Evolutionary conservation across 2,113 vertebrate genomes (phyloP).

Genomic region (Urocynchramus pylzowi): DNA sequence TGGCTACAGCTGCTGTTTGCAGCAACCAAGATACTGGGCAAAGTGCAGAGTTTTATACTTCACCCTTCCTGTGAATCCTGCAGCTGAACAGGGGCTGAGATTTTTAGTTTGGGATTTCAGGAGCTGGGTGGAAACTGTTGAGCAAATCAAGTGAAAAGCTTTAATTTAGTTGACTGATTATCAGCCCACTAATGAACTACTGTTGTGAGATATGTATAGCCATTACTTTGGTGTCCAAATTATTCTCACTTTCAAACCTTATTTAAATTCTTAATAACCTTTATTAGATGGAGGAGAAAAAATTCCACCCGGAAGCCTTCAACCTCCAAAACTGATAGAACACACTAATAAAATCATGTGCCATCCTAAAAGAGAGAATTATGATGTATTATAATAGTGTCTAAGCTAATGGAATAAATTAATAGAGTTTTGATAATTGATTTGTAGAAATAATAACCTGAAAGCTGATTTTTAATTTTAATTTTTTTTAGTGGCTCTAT

Average conservation of each 20-base stretch:
- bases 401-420: background rate
- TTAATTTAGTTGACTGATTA: conserved; percentile 2
- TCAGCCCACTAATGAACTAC: conserved; percentile 15
- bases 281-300: conserved; percentile 44
- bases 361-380: conserved; percentile 26
- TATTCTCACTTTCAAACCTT: conserved; percentile 58
- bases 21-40: background rate
- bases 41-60: background rate
- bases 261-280: conserved; percentile 64
- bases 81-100: background rate
- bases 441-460: background rate
- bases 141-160: background rate
- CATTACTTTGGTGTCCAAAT: conserved; percentile 52
- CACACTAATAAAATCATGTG: conserved; percentile 49
- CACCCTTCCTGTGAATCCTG: background rate
- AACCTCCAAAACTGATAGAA: conserved; percentile 29
- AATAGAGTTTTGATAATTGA: conserved; percentile 41
- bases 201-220: conserved; percentile 21
- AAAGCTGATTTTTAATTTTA: background rate
- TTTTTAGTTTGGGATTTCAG: background rate
- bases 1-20: background rate
- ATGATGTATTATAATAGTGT: background rate
- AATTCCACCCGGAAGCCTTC: conserved; percentile 28
- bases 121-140: background rate
- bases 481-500: background rate